Evolutionary conservation across 64 coral and sea anemone genomes (phyloP), one percentile per base, ranked within the genome.

Genomic region (Platygyra sinensis): DNA sequence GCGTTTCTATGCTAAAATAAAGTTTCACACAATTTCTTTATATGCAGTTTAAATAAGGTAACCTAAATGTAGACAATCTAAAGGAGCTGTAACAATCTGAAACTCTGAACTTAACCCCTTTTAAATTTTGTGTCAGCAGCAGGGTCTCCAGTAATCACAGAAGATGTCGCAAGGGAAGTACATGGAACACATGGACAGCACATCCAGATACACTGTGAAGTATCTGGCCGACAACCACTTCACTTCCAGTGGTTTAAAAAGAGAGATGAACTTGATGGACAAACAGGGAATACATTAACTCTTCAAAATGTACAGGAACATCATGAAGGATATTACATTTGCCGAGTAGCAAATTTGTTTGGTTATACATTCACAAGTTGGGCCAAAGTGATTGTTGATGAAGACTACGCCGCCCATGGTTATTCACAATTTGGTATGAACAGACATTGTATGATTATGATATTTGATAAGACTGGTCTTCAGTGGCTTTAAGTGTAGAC

Each of bases 161-260:
- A 71, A 42, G 38, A 85, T 36, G 39, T 72, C 27, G 16, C 22
- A 46, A 24, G 4, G 17, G 62, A 91, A 85, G 69, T 91, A 31
- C 80, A 25, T 16, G 67, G 67, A 29, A 51, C 30, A 39, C 67
- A 16, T 17, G 79, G 79, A 31, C 78, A 91, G 11, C 24, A 85
- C 61, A 9, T 94, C 13, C 24, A 30, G 0, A 52, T 94, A 39
- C 55, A 60, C 10, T 94, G 93, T 80, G 74, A 86, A 78, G 95
- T 88, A 52, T 38, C 30, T 29, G 95, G 91, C 16, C 80, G 82
- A 16, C 88, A 91, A 13, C 95, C 95, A 0, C 51, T 99, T 29
- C 69, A 90, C 22, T 99, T 89, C 78, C 97, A 99, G 42, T 99
- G 97, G 97, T 99, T 99, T 96, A 99, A 96, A 64, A 75, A 86